Evolutionary conservation across 2,888 invertebrate genomes (phyloP), one percentile per base, ranked within the genome.

Genomic region (Drosophila atripex): DNA sequence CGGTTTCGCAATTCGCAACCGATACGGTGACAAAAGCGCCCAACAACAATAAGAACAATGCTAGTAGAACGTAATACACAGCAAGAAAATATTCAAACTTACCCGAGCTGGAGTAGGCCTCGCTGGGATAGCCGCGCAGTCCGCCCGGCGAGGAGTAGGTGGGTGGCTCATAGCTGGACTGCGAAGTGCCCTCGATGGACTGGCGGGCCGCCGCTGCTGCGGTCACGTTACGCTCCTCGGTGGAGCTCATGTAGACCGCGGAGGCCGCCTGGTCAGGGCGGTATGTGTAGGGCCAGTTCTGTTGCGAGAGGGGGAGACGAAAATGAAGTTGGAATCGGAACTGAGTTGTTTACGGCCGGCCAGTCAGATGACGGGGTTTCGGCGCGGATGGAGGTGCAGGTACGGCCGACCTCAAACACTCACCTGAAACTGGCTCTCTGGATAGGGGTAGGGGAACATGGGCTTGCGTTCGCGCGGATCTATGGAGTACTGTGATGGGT

Each of bases 391-490:
- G 58, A 28, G 51, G 18, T 28, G 47, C 18, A 11, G 18, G 16
- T 41, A 6, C 39, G 39, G 39, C 23, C 77, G 70, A 53, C 64
- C 69, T 66, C 45, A 66, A 30, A 21, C 57, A 80, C 88, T 86
- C 76, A 92, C 92, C 91, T 91, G 91, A 89, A 91, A 92, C 88
- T 92, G 92, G 74, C 91, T 86, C 54, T 92, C 92, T 73, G 91
- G 90, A 84, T 92, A 92, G 28, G 28, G 28, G 64, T 90, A 87
- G 75, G 91, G 90, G 77, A 92, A 92, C 73, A 91, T 91, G 49
- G 91, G 91, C 82, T 92, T 92, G 71, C 92, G 91, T 82, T 92
- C 92, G 80, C 92, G 86, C 73, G 92, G 86, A 71, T 92, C 92
- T 71, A 92, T 86, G 80, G 91, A 91, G 75, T 92, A 92, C 86